Conservation (phyloP, 2,113 vertebrate species). For the Motacilla alba region DNA sequence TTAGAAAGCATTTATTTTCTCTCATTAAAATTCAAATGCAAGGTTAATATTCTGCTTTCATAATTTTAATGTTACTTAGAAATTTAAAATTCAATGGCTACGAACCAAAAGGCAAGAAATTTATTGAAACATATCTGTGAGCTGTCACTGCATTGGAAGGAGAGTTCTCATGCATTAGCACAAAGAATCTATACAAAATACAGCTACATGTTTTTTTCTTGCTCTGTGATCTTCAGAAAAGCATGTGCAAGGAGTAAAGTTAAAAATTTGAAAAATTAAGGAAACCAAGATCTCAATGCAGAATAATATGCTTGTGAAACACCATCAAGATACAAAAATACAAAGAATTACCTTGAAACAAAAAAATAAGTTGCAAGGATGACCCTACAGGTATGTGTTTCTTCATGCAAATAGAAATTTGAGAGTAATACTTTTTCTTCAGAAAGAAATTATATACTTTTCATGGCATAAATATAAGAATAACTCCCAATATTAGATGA, state of each 20-base stretch:
- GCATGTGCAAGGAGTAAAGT: neutral
- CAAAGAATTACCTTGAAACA: neutral
- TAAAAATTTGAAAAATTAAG: neutral
- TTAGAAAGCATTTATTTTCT: neutral
- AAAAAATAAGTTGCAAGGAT: neutral
- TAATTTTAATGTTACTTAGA: neutral
- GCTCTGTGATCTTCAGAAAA: neutral
- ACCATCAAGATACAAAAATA: neutral
- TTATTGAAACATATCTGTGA: neutral
- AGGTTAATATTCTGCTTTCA: neutral
- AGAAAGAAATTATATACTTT: neutral
- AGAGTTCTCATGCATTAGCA: neutral
- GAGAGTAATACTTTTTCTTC: neutral
- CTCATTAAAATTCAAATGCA: neutral
- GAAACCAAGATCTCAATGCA: neutral
- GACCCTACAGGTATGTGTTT: neutral
- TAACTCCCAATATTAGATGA: neutral
- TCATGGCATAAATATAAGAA: neutral
- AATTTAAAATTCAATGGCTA: neutral
- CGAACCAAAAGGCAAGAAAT: neutral
- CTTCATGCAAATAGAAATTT: neutral
- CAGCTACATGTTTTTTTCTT: neutral
- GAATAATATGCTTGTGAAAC: neutral
- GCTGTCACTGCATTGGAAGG: neutral
- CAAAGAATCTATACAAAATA: neutral